Evolutionary conservation across 2,888 invertebrate species (phyloP).

Genomic region (Tolmerus cingulatus): DNA sequence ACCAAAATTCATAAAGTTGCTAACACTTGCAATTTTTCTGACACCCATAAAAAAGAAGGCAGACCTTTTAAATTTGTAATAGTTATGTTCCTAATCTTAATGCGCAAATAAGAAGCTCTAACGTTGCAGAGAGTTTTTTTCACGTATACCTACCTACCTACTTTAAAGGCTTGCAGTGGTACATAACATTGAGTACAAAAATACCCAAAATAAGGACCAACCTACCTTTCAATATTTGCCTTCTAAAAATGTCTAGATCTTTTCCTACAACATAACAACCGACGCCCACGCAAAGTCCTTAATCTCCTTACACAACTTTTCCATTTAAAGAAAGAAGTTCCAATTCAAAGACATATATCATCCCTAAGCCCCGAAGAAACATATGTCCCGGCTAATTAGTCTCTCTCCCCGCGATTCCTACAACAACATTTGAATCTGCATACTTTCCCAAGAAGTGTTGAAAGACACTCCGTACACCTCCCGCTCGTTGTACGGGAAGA

Average conservation of each 20-base stretch:
- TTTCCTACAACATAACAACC: background rate
- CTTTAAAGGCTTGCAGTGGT: too few relatives aligned
- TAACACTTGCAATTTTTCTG: too few relatives aligned
- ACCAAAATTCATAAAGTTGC: too few relatives aligned
- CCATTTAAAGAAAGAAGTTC: slow-evolving; percentile 3
- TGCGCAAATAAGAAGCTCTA: too few relatives aligned
- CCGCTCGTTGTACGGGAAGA: background rate
- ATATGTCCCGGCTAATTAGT: slow-evolving; percentile 40
- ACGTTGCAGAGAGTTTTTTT: too few relatives aligned
- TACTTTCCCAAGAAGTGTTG: background rate
- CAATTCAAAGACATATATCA: slow-evolving; percentile 26
- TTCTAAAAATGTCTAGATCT: background rate
- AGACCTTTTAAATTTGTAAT: too few relatives aligned
- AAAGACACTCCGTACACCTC: background rate
- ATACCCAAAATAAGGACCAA: too few relatives aligned
- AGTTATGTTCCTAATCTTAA: too few relatives aligned
- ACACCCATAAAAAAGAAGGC: too few relatives aligned
- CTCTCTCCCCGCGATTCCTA: background rate
- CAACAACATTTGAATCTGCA: background rate
- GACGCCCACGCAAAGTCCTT: background rate
- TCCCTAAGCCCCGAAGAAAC: slow-evolving; percentile 30
- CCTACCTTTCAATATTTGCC: too few relatives aligned
- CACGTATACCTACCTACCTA: too few relatives aligned
- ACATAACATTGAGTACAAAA: too few relatives aligned
- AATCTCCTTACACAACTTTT: background rate